These are phyloP conservation scores for Pomacea maculata DNA, from an alignment of 1,140 invertebrate genomes.

Conservation along the genomic window DNA sequence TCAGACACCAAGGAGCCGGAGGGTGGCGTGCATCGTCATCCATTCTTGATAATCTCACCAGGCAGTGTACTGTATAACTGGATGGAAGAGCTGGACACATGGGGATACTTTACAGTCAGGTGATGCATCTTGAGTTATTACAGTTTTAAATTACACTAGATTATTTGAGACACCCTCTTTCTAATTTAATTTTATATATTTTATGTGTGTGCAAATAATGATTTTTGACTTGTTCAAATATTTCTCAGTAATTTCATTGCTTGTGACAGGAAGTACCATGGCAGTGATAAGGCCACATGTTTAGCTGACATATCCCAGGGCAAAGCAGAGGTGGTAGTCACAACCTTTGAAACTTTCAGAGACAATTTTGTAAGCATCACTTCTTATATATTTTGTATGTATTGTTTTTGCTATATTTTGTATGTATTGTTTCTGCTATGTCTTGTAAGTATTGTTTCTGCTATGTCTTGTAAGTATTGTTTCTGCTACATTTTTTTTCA, in stretches of 20 bases:
- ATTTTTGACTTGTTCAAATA: neutral
- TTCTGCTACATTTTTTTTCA: neutral
- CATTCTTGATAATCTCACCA: constrained; percentile 61
- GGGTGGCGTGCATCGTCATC: constrained; percentile 17
- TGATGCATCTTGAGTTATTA: constrained; percentile 17
- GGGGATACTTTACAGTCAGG: constrained; percentile 61
- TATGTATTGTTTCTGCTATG: too few species aligned
- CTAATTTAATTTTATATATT: too few species aligned
- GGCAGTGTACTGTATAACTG: constrained; percentile 62
- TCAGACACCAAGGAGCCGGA: constrained; percentile 32
- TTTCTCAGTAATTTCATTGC: neutral
- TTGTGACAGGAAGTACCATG: constrained; percentile 57
- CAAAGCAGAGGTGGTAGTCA: constrained; percentile 60
- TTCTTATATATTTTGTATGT: neutral
- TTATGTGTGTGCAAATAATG: too few species aligned
- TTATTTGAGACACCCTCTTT: too few species aligned
- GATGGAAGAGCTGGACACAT: constrained; percentile 61
- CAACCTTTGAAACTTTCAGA: constrained; percentile 63
- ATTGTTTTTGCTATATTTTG: too few species aligned
- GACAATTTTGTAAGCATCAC: constrained; percentile 55
- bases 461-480: constrained; percentile 42
- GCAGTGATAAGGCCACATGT: constrained; percentile 52
- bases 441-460: too few species aligned
- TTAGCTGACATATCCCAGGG: constrained; percentile 46
- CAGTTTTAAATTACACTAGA: too few species aligned